Evolutionary conservation across 1,140 invertebrate species (phyloP), one percentile per base, ranked within the genome.

Genomic region (Musca vetustissima): DNA sequence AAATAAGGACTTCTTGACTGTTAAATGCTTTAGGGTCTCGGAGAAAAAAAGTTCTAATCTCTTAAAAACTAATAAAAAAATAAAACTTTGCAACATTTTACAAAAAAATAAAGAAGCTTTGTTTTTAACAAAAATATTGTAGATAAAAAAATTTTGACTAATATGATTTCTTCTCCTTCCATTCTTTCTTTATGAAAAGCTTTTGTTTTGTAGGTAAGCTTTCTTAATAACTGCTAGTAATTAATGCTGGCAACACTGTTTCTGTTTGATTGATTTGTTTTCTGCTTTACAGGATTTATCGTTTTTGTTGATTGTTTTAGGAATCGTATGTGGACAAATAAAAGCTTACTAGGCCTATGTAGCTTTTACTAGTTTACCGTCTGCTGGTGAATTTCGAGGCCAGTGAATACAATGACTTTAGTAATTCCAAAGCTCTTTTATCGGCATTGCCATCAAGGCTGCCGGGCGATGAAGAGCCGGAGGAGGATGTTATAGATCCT

Each of bases 401-500:
- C 77, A 94, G 89, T 67, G 89, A 89, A 83, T 93, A 94, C 64
- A 94, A 84, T 69, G 92, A 92, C 83, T 91, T 89, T 73, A 94
- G 85, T 71, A 94, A 84, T 82, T 93, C 92, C 69, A 94, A 83
- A 2, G 92, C 92, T 79, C 92, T 86, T 4, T 87, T 88, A 76
- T 93, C 92, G 13, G 92, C 89, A 65, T 73, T 68, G 21, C 49
- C 28, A 21, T 61, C 52, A 22, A 66, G 14, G 14, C 36, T 15
- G 17, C 55, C 22, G 19, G 53, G 43, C 15, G 36, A 43, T 4
- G 28, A 28, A 28, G 28, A 28, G 28, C 28, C 28, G 8, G 28
- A 3, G 3, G 49, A 24, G 4, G 36, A 7, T 3, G 50, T 25
- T 24, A 21, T 19, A 2, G 36, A 4, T 43, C 36, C 36, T 2